Evolutionary conservation across 2,888 invertebrate genomes (phyloP), one percentile per base, ranked within the genome.

Genomic region (Aromia moschata): DNA sequence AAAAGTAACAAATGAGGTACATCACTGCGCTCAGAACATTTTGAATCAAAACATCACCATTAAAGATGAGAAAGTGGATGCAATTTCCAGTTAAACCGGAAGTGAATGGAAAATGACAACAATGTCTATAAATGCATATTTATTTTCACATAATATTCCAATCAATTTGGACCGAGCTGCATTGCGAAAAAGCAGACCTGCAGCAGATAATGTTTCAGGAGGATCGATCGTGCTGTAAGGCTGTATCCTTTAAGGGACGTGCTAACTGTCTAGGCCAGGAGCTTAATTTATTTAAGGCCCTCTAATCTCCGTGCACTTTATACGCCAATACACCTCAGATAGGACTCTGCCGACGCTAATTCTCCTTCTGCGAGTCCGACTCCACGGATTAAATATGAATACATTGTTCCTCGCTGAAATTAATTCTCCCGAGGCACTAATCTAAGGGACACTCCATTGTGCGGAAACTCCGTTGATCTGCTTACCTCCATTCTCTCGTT

Each of bases 351-450:
- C 16, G 36, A 44, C 36, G 44, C 18, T 55, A 14, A 10, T 20
- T 38, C 18, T 25, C 45, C 38, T 3, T 45, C 45, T 36, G 16
- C 20, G n/a, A 33, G 16, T 55, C 36, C 25, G 44, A 33, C 33
- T 46, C 17, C 33, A 30, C 3, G 45, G 45, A 45, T 55, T 55
- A 55, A 55, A 45, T 55, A 17, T 20, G 45, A 38, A 20, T 11
- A 55, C 45, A 55, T 45, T 45, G 45, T 55, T 43, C 25, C 15
- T 25, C 9, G 45, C 20, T 33, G 36, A 46, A 30, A 45, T 45
- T 45, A 45, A n/a, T 46, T 2, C 46, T 33, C 33, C n/a, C 33
- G 16, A 2, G 40, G 52, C 25, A 30, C 41, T 52, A 40, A 40
- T 43, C 14, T 43, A 43, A 40, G 43, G 43, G 25, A 16, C 25